Percentiles rank a stretch among this genome's conserved stretches.
Conservation (phyloP, 2,797 vertebrate genomes). For the Thalassophryne amazonica region DNA sequence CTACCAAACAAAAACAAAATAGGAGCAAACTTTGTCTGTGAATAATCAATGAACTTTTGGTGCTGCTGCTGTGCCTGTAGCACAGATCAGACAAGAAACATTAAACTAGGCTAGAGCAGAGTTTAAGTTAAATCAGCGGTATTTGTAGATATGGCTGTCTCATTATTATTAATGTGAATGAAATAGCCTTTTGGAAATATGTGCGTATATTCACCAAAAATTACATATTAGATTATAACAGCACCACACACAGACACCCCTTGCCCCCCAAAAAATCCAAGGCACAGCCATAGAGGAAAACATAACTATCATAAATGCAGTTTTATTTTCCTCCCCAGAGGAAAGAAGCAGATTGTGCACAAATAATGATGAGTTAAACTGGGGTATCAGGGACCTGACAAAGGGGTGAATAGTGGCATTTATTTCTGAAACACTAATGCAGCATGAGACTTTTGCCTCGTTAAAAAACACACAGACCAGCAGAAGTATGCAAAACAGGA, state of each 20-base stretch:
- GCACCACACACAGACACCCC: not conserved
- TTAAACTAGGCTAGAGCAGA: constrained; percentile 21
- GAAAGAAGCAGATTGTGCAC: constrained; percentile 21
- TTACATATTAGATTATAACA: constrained; percentile 5
- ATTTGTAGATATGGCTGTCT: constrained; percentile 19
- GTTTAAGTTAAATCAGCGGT: constrained; percentile 21
- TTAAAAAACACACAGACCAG: constrained; percentile 33
- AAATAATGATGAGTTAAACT: constrained; percentile 36
- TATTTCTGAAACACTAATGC: constrained; percentile 22
- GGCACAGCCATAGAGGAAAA: constrained; percentile 1
- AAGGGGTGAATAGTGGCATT: constrained; percentile 17
- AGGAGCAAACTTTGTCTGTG: constrained; percentile 39
- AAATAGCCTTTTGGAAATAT: constrained; percentile 1
- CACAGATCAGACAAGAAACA: constrained; percentile 47
- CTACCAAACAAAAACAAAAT: constrained; percentile 41
- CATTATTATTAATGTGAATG: constrained; percentile 27
- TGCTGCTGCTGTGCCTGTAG: constrained; percentile 26
- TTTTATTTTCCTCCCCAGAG: constrained; percentile 3
- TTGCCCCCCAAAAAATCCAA: too few relatives aligned
- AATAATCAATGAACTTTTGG: constrained; percentile 47
- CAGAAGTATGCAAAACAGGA: constrained; percentile 46
- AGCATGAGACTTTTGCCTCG: constrained; percentile 8
- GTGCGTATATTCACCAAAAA: constrained; percentile 5
- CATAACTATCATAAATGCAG: constrained; percentile 10
- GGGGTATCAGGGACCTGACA: constrained; percentile 2